A percentile compares a stretch with the other conserved stretches of the same genome.
phyloP scores from a whole-genome alignment of 2,113 vertebrate genomes.

The Heliornis fulica region DNA sequence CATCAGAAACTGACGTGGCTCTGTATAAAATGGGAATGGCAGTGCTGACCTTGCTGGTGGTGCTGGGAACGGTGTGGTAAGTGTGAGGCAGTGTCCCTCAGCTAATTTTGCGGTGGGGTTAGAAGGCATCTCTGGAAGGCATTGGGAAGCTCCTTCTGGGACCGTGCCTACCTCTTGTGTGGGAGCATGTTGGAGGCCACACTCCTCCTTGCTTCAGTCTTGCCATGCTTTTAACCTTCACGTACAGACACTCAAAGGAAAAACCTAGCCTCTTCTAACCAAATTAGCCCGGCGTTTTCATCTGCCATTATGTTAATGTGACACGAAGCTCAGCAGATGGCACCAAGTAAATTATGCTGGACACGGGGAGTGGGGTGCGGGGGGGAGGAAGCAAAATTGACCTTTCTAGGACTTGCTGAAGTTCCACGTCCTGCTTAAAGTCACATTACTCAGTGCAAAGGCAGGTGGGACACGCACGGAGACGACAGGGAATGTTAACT shows the following conservation, averaged over 20 bases:
- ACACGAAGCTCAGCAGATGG: constrained; percentile 75
- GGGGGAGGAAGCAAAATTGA: constrained; percentile 66
- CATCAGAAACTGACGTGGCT: fast-evolving
- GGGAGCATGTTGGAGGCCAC: not conserved
- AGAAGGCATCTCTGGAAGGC: not conserved
- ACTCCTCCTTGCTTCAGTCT: not conserved
- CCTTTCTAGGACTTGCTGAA: constrained; percentile 71
- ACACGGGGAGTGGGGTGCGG: not conserved
- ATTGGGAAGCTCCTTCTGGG: not conserved
- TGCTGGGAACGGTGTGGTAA: fast-evolving
- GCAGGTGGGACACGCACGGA: not conserved
- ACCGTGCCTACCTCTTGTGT: not conserved
- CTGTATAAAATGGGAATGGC: not conserved
- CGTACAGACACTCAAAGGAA: constrained; percentile 35
- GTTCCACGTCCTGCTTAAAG: constrained; percentile 19
- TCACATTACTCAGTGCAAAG: constrained; percentile 8
- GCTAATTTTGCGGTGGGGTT: not conserved
- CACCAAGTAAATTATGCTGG: constrained; percentile 74
- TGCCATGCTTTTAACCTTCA: constrained; percentile 76
- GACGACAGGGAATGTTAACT: not conserved
- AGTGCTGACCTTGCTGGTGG: not conserved
- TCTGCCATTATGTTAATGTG: constrained; percentile 80
- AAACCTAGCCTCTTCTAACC: constrained; percentile 69
- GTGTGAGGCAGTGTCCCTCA: not conserved
- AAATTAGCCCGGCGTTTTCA: constrained; percentile 74